phyloP scores from a whole-genome alignment of 2,888 invertebrate species.

The Microplitis deprimator region DNA sequence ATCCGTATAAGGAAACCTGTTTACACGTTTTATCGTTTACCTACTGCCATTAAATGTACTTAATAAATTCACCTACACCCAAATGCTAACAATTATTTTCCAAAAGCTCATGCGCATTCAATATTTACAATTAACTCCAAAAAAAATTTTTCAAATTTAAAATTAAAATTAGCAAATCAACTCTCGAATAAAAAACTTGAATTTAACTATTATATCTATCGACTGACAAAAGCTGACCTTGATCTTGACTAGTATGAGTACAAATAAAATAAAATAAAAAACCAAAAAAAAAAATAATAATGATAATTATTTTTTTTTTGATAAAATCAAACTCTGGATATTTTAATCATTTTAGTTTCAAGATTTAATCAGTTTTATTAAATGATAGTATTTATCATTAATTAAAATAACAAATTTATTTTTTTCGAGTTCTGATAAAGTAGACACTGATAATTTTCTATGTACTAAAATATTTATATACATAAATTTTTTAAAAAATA shows the following conservation, averaged over 20 bases:
- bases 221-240: slow-evolving; percentile 60
- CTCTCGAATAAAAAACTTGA: not conserved
- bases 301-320: not conserved
- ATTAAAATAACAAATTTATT: not conserved
- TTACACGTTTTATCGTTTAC: slow-evolving; percentile 45
- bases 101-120: too few relatives aligned
- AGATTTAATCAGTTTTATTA: not conserved
- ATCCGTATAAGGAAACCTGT: slow-evolving; percentile 49
- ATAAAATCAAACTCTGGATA: not conserved
- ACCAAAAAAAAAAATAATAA: not conserved
- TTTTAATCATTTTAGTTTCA: not conserved
- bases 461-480: too few relatives aligned
- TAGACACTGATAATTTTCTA: too few relatives aligned
- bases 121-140: too few relatives aligned
- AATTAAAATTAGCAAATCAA: not conserved
- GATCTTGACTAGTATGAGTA: slow-evolving; percentile 63
- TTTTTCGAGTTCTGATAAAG: too few relatives aligned
- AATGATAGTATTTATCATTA: not conserved
- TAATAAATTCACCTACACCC: slow-evolving; percentile 24
- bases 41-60: slow-evolving; percentile 40
- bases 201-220: slow-evolving; percentile 1
- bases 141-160: not conserved
- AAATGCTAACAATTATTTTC: not conserved
- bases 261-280: slow-evolving; percentile 34
- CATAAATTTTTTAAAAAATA: too few relatives aligned